Evolutionary conservation across 2,888 invertebrate species (phyloP).

Genomic region (Lochmaea crataegi): DNA sequence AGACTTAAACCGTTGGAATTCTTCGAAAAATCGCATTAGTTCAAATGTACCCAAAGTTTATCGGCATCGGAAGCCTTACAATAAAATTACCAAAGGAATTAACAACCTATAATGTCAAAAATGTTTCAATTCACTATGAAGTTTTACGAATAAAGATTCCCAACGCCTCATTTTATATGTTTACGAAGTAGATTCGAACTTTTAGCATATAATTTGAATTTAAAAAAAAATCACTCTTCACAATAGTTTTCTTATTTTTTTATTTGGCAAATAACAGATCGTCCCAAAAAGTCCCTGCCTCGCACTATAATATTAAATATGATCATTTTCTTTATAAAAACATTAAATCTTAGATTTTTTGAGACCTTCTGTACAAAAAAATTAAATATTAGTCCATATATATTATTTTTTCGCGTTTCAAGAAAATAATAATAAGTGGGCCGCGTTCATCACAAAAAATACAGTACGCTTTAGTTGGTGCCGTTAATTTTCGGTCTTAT

Average conservation of each 20-base stretch:
- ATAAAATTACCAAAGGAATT: conserved; percentile 4
- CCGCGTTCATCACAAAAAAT: conserved; percentile 1
- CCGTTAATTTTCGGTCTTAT: background rate
- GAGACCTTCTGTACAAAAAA: background rate
- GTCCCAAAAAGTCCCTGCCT: background rate
- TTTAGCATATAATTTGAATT: background rate
- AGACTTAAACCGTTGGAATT: background rate
- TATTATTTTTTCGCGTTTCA: background rate
- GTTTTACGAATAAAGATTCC: background rate
- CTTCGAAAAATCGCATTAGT: no score
- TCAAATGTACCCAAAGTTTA: no score
- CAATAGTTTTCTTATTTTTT: background rate
- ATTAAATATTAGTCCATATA: background rate
- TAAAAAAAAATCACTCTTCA: background rate
- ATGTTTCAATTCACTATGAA: background rate
- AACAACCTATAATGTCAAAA: background rate
- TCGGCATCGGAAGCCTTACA: background rate
- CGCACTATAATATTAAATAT: background rate
- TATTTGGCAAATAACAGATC: conserved; percentile 4
- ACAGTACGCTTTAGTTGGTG: background rate
- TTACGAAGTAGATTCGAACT: background rate
- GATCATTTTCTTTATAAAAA: background rate
- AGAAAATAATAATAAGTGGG: background rate
- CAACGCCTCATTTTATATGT: background rate
- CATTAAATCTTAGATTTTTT: background rate